A percentile compares a stretch with the other conserved stretches of the same genome.
Evolutionary conservation across 1,140 invertebrate genomes (phyloP).

Genomic region (Portunus trituberculatus): DNA sequence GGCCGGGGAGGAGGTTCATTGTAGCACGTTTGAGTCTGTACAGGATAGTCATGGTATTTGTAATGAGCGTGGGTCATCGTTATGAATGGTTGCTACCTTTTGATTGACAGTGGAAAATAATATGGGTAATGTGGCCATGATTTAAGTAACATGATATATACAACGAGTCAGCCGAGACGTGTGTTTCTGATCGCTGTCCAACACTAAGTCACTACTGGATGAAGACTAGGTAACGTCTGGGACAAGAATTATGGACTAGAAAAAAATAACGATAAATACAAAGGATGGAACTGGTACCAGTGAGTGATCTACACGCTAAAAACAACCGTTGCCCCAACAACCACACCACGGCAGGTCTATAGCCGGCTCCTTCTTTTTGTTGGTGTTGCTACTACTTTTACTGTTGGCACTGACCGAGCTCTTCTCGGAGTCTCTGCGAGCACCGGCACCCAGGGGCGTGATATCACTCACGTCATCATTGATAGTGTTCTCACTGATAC

Average conservation of each 20-base stretch:
- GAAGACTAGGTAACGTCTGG: constrained; percentile 71
- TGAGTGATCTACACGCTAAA: constrained; percentile 80
- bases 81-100: constrained; percentile 66
- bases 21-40: not conserved
- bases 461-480: constrained; percentile 77
- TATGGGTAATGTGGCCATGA: constrained; percentile 67
- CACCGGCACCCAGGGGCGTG: constrained; percentile 71
- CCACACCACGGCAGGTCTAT: constrained; percentile 91
- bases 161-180: constrained; percentile 70
- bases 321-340: constrained; percentile 92
- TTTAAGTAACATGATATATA: constrained; percentile 70
- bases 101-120: constrained; percentile 70
- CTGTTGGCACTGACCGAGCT: constrained; percentile 77
- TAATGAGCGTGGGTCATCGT: constrained; percentile 37
- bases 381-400: constrained; percentile 73
- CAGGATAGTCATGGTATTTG: not conserved
- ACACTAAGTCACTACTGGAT: constrained; percentile 71
- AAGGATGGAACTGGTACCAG: constrained; percentile 74
- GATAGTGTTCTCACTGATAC: constrained; percentile 77
- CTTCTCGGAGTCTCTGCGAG: constrained; percentile 76
- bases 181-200: constrained; percentile 70
- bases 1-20: not conserved
- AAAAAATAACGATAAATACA: constrained; percentile 74
- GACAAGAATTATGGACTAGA: constrained; percentile 67
- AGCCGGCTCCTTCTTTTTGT: constrained; percentile 75